Evolutionary conservation across 2,888 invertebrate species (phyloP).

Genomic region (Drosophila subquinaria): DNA sequence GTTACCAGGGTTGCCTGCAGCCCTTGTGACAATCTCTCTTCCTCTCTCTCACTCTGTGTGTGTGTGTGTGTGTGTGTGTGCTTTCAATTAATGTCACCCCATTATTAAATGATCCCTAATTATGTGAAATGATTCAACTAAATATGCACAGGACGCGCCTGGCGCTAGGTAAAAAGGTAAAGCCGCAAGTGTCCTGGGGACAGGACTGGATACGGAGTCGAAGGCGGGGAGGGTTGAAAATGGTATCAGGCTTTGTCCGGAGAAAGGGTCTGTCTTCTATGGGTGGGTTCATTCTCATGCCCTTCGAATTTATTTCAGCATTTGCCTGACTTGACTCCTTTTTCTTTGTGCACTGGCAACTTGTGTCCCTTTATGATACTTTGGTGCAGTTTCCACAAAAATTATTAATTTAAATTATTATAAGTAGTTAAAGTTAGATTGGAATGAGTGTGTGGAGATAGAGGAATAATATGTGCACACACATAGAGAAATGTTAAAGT

Average conservation of each 20-base stretch:
- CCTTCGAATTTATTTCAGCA: conserved; percentile 24
- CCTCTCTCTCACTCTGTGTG: conserved; percentile 8
- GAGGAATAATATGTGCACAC: background rate
- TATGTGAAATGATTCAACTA: conserved; percentile 85
- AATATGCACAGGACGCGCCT: conserved; percentile 67
- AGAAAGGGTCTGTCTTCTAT: conserved; percentile 15
- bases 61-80: conserved; percentile 47
- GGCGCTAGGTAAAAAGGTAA: conserved; percentile 58
- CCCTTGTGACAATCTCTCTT: conserved; percentile 32
- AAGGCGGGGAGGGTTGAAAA: conserved; percentile 26
- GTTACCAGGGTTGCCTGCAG: conserved; percentile 38
- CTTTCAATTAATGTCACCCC: conserved; percentile 86
- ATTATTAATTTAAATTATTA: conserved; percentile 78
- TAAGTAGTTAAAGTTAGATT: conserved; percentile 24
- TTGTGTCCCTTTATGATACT: conserved; percentile 81
- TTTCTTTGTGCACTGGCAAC: conserved; percentile 12
- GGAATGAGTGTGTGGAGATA: conserved; percentile 13
- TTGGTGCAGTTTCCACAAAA: conserved; percentile 68
- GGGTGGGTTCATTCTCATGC: conserved; percentile 9
- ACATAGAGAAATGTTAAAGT: background rate
- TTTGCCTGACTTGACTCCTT: conserved; percentile 24
- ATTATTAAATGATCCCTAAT: conserved; percentile 86
- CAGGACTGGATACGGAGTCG: background rate
- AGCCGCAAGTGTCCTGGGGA: conserved; percentile 47
- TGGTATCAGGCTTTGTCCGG: background rate